Conservation (phyloP, 2,113 vertebrate species). For the Propithecus coquereli region DNA sequence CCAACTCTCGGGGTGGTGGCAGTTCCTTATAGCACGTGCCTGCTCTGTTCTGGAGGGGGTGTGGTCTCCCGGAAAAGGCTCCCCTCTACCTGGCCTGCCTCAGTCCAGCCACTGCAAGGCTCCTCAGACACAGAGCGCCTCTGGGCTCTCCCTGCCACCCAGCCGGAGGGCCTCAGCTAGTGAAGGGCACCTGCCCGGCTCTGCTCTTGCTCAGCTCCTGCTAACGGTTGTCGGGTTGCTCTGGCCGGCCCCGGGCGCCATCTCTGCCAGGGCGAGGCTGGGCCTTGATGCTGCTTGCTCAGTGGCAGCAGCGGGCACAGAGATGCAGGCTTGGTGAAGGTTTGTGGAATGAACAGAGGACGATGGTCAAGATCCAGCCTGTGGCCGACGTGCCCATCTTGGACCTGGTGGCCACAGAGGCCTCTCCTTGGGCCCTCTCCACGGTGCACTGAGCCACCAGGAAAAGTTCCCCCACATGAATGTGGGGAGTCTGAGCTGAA, state of each 20-base stretch:
- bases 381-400: rapidly evolving
- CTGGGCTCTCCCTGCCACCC: not conserved
- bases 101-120: rapidly evolving
- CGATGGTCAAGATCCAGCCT: rapidly evolving
- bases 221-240: rapidly evolving
- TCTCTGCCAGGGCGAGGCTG: rapidly evolving
- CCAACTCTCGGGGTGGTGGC: rapidly evolving
- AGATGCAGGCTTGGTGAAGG: rapidly evolving
- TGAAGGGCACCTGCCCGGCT: rapidly evolving
- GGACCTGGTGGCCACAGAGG: too few species aligned
- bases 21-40: rapidly evolving
- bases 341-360: not conserved
- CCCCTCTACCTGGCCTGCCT: rapidly evolving
- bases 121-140: rapidly evolving
- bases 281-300: not conserved
- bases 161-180: rapidly evolving
- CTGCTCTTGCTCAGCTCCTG: not conserved
- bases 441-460: rapidly evolving
- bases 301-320: rapidly evolving
- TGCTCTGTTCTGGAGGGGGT: rapidly evolving
- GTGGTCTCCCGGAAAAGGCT: not conserved
- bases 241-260: rapidly evolving
- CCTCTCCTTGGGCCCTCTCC: not conserved
- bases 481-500: not conserved
- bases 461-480: not conserved